Conservation (phyloP, 2,113 vertebrate species). For the Ciconia stormi region DNA sequence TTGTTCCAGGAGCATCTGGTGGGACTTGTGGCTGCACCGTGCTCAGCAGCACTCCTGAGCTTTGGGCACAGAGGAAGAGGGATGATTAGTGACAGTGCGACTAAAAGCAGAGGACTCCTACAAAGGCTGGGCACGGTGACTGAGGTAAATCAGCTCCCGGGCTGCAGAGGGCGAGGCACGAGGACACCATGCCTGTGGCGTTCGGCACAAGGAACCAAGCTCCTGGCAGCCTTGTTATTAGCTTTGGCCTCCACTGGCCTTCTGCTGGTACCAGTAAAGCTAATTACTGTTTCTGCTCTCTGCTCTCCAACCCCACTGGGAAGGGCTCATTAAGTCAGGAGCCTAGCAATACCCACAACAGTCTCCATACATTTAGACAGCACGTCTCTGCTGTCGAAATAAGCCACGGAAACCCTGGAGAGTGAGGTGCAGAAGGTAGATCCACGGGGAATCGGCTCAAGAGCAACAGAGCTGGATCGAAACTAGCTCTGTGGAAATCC, state of each 20-base stretch:
- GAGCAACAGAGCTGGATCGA: neutral
- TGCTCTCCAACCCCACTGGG: neutral
- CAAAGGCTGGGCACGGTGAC: neutral
- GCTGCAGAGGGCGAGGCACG: neutral
- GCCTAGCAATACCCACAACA: neutral
- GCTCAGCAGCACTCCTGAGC: neutral
- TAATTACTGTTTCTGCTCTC: constrained; percentile 20
- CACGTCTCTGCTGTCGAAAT: neutral
- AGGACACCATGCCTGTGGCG: neutral
- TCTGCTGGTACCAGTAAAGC: neutral
- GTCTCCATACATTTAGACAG: neutral
- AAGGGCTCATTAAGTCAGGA: constrained; percentile 2
- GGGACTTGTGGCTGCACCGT: neutral
- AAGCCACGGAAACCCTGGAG: neutral
- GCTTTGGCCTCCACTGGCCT: neutral
- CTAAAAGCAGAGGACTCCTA: neutral
- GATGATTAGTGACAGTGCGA: neutral
- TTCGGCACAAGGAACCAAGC: accelerated
- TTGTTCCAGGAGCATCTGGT: neutral
- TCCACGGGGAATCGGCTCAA: neutral
- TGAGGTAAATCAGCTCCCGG: accelerated
- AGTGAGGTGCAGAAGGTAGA: neutral
- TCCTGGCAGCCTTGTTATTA: neutral
- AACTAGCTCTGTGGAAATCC: neutral
- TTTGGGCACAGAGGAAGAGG: neutral